Evolutionary conservation across 2,888 invertebrate genomes (phyloP), one percentile per base, ranked within the genome.

Genomic region (Ochropleura leucogaster): DNA sequence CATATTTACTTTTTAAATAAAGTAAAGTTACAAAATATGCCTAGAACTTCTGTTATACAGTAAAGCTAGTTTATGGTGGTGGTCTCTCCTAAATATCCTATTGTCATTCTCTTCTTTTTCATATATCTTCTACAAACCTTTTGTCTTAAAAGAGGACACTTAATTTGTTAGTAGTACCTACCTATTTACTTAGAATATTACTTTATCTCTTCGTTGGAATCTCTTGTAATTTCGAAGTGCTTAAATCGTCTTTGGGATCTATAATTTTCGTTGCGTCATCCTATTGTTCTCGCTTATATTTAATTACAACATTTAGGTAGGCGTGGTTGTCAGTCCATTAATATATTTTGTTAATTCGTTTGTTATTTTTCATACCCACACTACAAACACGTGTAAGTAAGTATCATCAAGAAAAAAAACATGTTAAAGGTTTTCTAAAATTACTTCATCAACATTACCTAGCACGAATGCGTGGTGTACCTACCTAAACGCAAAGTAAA

Each of bases 261-360:
- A n/a, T 44, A 69, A 55, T 67, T 42, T 66, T 18, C 18, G 20
- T 77, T 71, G 47, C 74, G 71, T 81, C 79, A 81, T 71, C 53
- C 42, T 51, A 74, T 81, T 80, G 72, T 77, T 76, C 60, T 71
- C 42, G 7, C 57, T 68, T 46, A 16, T 57, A 62, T 55, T 74
- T 68, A 68, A 78, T 78, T 66, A 66, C 66, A 74, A 65, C 57
- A 60, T 55, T 30, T 30, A 20, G 4, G 64, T 74, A 44, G 70
- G 69, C 47, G 70, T 78, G 51, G 49, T 63, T 59, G 59, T 51
- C 30, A 18, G 18, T 53, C 51, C 57, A 79, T 70, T 53, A 70
- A 67, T 75, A 59, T 65, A 47, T 53, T 57, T 47, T 60, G 67
- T 67, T 63, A 59, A 44, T 60, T 60, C 68, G 53, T 20, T 67